Evolutionary conservation across 2,888 invertebrate genomes (phyloP).

Genomic region (Villa cingulata): DNA sequence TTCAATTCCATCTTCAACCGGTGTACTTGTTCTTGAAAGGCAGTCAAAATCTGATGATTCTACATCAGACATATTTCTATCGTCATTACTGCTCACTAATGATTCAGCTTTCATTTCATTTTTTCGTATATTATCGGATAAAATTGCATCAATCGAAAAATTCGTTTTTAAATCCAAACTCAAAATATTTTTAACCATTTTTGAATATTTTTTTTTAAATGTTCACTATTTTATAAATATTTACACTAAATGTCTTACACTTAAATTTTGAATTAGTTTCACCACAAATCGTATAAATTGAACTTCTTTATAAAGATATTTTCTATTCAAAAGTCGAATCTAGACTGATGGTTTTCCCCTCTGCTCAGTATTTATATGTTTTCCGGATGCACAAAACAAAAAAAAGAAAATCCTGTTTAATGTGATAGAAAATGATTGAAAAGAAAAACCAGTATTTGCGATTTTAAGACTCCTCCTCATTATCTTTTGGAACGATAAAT

Average conservation of each 20-base stretch:
- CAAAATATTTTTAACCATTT: constrained; percentile 30
- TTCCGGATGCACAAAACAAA: no score
- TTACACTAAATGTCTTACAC: no score
- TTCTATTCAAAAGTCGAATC: neutral
- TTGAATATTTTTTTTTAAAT: constrained; percentile 5
- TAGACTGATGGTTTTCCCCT: constrained; percentile 6
- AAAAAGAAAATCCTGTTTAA: no score
- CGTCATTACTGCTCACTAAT: constrained; percentile 3
- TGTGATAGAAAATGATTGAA: neutral
- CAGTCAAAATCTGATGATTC: constrained; percentile 29
- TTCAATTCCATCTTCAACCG: constrained; percentile 20
- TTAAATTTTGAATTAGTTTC: no score
- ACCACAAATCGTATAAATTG: no score
- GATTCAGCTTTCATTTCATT: constrained; percentile 2
- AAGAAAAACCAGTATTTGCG: constrained; percentile 1
- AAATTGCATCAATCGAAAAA: constrained; percentile 67
- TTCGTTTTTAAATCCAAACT: constrained; percentile 46
- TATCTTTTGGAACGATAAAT: neutral
- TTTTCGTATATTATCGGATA: constrained; percentile 42
- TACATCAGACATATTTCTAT: constrained; percentile 19
- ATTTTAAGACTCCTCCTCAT: neutral
- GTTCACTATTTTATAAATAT: no score
- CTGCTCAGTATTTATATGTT: constrained; percentile 2
- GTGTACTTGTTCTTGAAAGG: constrained; percentile 31
- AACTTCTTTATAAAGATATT: no score